A percentile compares a stretch with the other conserved stretches of the same genome.
These are phyloP conservation scores for Heliangelus exortis DNA, from an alignment of 2,797 vertebrate genomes.

Conservation along the genomic window DNA sequence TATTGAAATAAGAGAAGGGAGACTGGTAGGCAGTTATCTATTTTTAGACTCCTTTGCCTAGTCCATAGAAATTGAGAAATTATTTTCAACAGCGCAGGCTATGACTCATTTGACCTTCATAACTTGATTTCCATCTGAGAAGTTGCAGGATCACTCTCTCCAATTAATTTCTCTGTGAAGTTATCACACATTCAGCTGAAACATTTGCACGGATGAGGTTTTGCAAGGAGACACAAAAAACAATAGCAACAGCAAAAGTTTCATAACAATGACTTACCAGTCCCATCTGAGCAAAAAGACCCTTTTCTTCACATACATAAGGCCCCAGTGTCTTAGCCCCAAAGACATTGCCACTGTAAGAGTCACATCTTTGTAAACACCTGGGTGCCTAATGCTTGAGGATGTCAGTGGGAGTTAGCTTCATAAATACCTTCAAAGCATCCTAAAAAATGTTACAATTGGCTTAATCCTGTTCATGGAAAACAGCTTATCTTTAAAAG, in stretches of 20 bases:
- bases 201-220: background rate
- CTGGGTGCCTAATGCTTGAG: background rate
- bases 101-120: background rate
- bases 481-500: background rate
- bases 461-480: background rate
- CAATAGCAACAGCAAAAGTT: background rate
- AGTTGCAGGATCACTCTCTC: background rate
- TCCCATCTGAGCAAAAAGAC: background rate
- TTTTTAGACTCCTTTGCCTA: background rate
- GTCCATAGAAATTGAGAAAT: background rate
- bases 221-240: background rate
- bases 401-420: background rate
- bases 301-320: accelerated
- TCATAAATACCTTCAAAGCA: background rate
- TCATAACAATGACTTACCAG: background rate
- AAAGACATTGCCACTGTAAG: background rate
- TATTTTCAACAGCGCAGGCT: background rate
- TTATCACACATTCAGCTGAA: background rate
- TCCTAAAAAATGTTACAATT: background rate
- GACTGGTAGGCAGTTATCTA: background rate
- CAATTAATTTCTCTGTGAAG: background rate
- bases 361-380: background rate
- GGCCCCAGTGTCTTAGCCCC: background rate
- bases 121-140: background rate
- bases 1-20: background rate